phyloP scores from a whole-genome alignment of 2,113 vertebrate genomes.

The Sceloporus tristichus region DNA sequence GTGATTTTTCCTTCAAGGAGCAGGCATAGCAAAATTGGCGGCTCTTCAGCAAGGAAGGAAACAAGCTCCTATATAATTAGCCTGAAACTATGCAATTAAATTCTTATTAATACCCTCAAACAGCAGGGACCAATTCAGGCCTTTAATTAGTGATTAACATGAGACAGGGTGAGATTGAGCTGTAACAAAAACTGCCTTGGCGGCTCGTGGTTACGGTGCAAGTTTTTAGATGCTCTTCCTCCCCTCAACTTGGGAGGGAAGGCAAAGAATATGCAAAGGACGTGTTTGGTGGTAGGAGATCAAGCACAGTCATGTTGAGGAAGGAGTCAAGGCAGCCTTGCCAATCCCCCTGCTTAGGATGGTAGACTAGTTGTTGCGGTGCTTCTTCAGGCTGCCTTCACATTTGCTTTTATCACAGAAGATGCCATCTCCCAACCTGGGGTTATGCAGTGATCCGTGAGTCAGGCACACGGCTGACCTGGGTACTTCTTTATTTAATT shows the following conservation, averaged over 20 bases:
- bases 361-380: neutral
- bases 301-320: slow-evolving; percentile 1
- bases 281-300: neutral
- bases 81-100: slow-evolving; percentile 77
- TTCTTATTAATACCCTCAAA: slow-evolving; percentile 77
- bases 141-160: slow-evolving; percentile 77
- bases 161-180: slow-evolving; percentile 65
- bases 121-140: slow-evolving; percentile 76
- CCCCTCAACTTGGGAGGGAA: slow-evolving; percentile 19
- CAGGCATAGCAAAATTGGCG: slow-evolving; percentile 68
- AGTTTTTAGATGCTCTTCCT: slow-evolving; percentile 43
- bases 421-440: neutral
- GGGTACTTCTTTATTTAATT: neutral
- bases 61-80: slow-evolving; percentile 68
- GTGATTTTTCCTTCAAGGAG: slow-evolving; percentile 58
- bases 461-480: neutral
- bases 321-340: neutral
- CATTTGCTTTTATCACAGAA: neutral
- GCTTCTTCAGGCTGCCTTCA: neutral
- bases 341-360: neutral
- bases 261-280: slow-evolving; percentile 19
- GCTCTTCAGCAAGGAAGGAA: slow-evolving; percentile 62
- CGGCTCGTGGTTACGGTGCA: slow-evolving; percentile 41
- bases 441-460: too few relatives aligned
- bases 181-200: slow-evolving; percentile 29